These are phyloP conservation scores for Drosophila neutralis DNA, from an alignment of 2,888 invertebrate species.

Conservation along the genomic window DNA sequence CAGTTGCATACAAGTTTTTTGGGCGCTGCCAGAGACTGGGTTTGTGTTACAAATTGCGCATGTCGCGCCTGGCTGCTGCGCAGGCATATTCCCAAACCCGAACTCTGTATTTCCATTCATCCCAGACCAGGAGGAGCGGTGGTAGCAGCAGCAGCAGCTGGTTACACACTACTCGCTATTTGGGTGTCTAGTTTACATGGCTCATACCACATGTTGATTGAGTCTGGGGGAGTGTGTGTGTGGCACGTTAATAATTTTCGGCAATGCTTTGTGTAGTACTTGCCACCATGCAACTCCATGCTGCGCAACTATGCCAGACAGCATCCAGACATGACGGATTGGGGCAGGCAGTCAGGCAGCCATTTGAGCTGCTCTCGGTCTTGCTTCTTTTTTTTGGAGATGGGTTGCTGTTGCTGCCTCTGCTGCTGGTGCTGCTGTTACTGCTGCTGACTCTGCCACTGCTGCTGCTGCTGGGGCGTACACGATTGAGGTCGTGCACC, in stretches of 20 bases:
- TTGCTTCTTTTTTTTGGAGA: conserved; percentile 5
- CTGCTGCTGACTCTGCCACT: conserved; percentile 6
- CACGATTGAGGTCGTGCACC: conserved; percentile 84
- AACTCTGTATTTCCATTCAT: conserved; percentile 42
- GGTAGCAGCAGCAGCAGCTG: conserved; percentile 33
- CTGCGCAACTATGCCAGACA: conserved; percentile 59
- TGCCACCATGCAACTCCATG: conserved; percentile 26
- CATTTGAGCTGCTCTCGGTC: conserved; percentile 11
- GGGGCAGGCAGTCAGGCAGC: conserved; percentile 48
- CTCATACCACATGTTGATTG: conserved; percentile 18
- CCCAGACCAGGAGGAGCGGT: conserved; percentile 13
- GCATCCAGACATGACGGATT: conserved; percentile 71
- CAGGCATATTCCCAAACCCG: conserved; percentile 30
- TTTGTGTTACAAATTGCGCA: conserved; percentile 85
- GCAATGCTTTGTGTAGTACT: conserved; percentile 58
- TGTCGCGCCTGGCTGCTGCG: conserved; percentile 77
- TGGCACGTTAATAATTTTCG: conserved; percentile 58
- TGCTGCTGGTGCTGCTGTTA: conserved; percentile 3
- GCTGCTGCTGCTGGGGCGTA: conserved; percentile 39
- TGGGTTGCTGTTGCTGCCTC: conserved; percentile 12
- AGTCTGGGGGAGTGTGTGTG: background rate
- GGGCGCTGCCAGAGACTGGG: conserved; percentile 83
- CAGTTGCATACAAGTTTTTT: conserved; percentile 61
- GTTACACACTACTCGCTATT: conserved; percentile 53
- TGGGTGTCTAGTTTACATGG: conserved; percentile 54